Evolutionary conservation across 2,797 vertebrate genomes (phyloP).

Genomic region (Rallus crepitans): DNA sequence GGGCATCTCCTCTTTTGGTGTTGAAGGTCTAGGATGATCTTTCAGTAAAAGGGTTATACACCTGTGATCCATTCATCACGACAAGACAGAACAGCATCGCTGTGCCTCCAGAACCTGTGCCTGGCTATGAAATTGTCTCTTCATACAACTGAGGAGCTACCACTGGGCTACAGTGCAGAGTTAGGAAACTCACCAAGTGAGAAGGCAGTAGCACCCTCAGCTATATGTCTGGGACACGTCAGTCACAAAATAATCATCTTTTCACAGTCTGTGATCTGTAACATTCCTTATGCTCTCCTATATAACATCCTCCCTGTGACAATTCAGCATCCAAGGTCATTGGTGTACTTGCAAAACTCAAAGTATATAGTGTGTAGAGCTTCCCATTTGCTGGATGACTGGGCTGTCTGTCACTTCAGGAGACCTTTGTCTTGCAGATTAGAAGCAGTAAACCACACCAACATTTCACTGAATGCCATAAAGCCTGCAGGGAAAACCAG

Average conservation of each 20-base stretch:
- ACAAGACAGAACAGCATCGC: not conserved
- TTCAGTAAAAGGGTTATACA: not conserved
- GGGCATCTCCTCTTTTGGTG: not conserved
- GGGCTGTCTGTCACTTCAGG: not conserved
- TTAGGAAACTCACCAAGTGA: fast-evolving
- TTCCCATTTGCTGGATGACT: not conserved
- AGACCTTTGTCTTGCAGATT: not conserved
- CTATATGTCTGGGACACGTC: not conserved
- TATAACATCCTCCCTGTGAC: not conserved
- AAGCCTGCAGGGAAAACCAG: not conserved
- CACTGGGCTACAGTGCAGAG: not conserved
- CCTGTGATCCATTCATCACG: fast-evolving
- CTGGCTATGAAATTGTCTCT: not conserved
- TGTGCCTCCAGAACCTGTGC: fast-evolving
- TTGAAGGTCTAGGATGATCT: not conserved
- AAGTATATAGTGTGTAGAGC: not conserved
- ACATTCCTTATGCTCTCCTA: not conserved
- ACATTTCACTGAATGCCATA: not conserved
- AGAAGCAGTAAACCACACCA: not conserved
- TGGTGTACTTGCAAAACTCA: not conserved
- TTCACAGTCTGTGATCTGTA: not conserved
- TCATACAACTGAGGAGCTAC: not conserved
- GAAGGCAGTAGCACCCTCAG: not conserved
- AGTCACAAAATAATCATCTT: not conserved
- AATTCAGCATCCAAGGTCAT: not conserved